phyloP scores from a whole-genome alignment of 2,888 invertebrate genomes.

The Tipula unca region DNA sequence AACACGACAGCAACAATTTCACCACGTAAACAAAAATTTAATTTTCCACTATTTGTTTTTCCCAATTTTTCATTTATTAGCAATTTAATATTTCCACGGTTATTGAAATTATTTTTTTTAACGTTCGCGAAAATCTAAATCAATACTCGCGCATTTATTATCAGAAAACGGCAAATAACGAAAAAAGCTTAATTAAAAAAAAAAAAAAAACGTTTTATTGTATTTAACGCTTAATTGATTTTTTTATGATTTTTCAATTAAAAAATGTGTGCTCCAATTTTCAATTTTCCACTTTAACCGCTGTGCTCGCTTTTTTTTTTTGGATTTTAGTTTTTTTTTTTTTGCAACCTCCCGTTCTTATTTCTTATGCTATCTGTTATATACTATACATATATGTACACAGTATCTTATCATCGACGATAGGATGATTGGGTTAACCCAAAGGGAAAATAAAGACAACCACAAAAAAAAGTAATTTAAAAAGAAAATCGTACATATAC shows the following conservation, averaged over 20 bases:
- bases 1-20: background rate
- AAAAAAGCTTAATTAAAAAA: background rate
- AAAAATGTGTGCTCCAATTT: background rate
- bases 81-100: background rate
- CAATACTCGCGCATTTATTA: background rate
- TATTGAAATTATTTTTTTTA: background rate
- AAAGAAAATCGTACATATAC: background rate
- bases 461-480: background rate
- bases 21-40: background rate
- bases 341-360: background rate
- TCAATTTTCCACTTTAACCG: background rate
- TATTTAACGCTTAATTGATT: conserved; percentile 4
- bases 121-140: background rate
- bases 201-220: background rate
- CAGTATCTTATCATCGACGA: background rate
- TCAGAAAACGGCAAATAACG: background rate
- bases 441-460: background rate
- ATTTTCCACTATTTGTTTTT: background rate
- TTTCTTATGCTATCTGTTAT: background rate
- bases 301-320: background rate
- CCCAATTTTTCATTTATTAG: background rate
- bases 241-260: conserved; percentile 8
- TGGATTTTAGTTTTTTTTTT: no score
- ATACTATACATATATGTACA: background rate
- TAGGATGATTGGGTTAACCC: background rate